Evolutionary conservation across 2,797 vertebrate genomes (phyloP), one percentile per base, ranked within the genome.

Genomic region (Alectoris magna): DNA sequence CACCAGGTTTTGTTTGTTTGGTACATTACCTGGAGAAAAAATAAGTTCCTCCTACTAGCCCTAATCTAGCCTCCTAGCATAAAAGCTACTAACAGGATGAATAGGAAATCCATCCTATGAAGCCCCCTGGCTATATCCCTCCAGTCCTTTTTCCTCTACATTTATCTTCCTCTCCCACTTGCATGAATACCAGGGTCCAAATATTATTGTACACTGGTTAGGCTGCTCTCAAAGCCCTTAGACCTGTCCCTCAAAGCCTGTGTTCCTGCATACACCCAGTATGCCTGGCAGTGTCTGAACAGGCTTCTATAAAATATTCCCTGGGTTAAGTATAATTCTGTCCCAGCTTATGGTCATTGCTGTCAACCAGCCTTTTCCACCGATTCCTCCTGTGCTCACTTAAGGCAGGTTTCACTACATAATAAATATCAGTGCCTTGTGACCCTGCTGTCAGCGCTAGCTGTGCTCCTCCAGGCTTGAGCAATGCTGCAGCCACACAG

Each of bases 401-500:
- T 75, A 55, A 38, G 38, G 59, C 34, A 72, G n/a, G 68, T 38
- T 85, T 94, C 72, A 38, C 23, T 49, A 70, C 16, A 48, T 24
- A 84, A 91, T 63, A 94, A 92, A 89, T 15, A 83, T 41, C 46
- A 85, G 48, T 0, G 6, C 60, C 24, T 69, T 1, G 1, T 63
- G 87, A 67, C 79, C 46, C 72, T 66, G 51, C 91, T 87, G 87
- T 72, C 88, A 88, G 58, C 53, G 15, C 11, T 58, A 23, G 84
- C 84, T 91, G 84, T 91, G 88, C 76, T 84, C 18, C 79, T 92
- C 72, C 70, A 70, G 51, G 72, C 77, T 95, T 5, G 1, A 55
- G 66, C 83, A 73, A 75, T 39, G 29, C 69, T 55, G 68, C 53
- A 93, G 62, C 31, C 74, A 69, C 58, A 26, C 19, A 36, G 39